Evolutionary conservation across 1,140 invertebrate species (phyloP).

Genomic region (Nephotettix cincticeps): DNA sequence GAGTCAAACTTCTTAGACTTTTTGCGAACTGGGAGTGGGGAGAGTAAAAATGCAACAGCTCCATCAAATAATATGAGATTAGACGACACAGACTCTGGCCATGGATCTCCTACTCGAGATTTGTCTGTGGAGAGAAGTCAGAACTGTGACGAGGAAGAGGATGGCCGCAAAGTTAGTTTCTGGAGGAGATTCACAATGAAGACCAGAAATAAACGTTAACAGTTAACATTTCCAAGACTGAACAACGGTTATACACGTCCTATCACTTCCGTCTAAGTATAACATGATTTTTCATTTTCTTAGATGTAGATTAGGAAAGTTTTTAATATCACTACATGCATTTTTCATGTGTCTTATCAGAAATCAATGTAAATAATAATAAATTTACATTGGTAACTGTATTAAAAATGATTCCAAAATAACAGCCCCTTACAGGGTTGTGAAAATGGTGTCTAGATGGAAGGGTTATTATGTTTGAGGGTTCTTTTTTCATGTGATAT

Average conservation of each 20-base stretch:
- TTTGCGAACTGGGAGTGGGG: slow-evolving; percentile 54
- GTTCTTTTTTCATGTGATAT: no score
- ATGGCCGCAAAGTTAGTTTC: slow-evolving; percentile 64
- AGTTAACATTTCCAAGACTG: not conserved
- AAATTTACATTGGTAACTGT: no score
- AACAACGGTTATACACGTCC: slow-evolving; percentile 37
- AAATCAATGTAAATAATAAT: no score
- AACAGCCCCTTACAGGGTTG: no score
- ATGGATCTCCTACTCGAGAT: slow-evolving; percentile 53
- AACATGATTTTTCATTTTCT: no score
- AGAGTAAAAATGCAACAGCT: slow-evolving; percentile 22
- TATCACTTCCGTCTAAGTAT: no score
- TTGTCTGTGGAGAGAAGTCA: slow-evolving; percentile 44
- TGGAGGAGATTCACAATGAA: slow-evolving; percentile 72
- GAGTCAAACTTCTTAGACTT: slow-evolving; percentile 70
- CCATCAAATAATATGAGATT: slow-evolving; percentile 27
- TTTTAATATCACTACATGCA: no score
- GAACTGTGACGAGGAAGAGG: slow-evolving; percentile 41
- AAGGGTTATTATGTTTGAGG: no score
- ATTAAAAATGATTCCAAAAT: no score
- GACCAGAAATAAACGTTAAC: slow-evolving; percentile 62
- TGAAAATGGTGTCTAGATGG: no score
- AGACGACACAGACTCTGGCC: slow-evolving; percentile 55
- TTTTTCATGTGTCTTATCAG: no score
- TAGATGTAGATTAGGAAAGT: no score